phyloP scores from a whole-genome alignment of 2,888 invertebrate genomes.

The Oxyteleia sp. region DNA sequence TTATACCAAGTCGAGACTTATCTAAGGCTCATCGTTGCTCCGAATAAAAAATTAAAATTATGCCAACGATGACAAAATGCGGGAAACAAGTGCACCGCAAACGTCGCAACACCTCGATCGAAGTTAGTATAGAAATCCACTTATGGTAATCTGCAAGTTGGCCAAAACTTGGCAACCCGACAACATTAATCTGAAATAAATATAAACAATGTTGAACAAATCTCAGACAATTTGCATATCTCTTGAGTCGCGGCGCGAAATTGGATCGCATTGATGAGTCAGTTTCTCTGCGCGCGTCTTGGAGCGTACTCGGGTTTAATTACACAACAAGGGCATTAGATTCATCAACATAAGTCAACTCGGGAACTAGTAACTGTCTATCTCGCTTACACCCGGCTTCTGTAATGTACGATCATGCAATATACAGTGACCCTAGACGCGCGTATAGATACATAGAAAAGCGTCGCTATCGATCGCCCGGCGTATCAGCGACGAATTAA shows the following conservation, averaged over 20 bases:
- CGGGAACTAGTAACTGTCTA: slow-evolving; percentile 43
- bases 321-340: slow-evolving; percentile 62
- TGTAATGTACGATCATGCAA: slow-evolving; percentile 54
- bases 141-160: slow-evolving; percentile 24
- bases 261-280: slow-evolving; percentile 57
- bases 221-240: slow-evolving; percentile 48
- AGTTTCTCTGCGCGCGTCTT: slow-evolving; percentile 37
- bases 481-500: slow-evolving; percentile 54
- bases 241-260: slow-evolving; percentile 29
- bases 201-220: slow-evolving; percentile 41
- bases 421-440: slow-evolving; percentile 52
- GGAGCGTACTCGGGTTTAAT: slow-evolving; percentile 45
- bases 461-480: slow-evolving; percentile 52
- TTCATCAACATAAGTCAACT: slow-evolving; percentile 67
- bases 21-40: too few species aligned
- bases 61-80: too few species aligned
- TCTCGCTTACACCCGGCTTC: slow-evolving; percentile 23
- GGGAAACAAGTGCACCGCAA: too few species aligned
- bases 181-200: slow-evolving; percentile 36
- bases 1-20: too few species aligned
- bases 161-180: slow-evolving; percentile 3
- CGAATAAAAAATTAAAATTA: too few species aligned
- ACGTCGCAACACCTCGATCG: neutral
- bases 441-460: slow-evolving; percentile 53
- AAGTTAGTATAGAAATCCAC: slow-evolving; percentile 3